A percentile compares a stretch with the other conserved stretches of the same genome.
These are phyloP conservation scores for Silurus lanzhouensis DNA, from an alignment of 2,797 vertebrate genomes.

Conservation along the genomic window DNA sequence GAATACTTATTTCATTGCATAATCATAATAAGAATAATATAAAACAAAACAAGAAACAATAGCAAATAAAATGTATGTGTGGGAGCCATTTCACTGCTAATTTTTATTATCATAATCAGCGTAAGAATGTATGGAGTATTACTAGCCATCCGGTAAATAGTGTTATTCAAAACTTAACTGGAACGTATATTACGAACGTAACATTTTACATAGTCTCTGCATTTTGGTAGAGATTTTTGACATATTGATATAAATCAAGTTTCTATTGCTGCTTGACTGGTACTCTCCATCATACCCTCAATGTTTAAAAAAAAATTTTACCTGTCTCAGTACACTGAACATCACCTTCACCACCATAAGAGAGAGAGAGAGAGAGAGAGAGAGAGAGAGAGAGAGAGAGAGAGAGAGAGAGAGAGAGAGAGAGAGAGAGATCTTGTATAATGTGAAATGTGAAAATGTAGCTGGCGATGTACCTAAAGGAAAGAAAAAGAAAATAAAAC, in stretches of 20 bases:
- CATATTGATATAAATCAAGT: neutral
- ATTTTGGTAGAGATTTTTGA: neutral
- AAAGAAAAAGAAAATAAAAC: neutral
- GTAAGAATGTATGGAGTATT: neutral
- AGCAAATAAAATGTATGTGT: neutral
- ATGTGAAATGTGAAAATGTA: conserved; percentile 8
- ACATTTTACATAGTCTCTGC: neutral
- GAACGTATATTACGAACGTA: neutral
- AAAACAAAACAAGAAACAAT: neutral
- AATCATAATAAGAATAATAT: neutral
- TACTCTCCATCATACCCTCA: neutral
- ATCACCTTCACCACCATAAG: too few relatives aligned
- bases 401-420: conserved; percentile 3
- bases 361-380: too few relatives aligned
- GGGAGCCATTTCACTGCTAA: neutral
- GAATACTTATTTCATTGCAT: too few relatives aligned
- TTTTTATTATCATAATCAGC: neutral
- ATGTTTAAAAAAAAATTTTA: neutral
- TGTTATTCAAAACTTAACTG: neutral
- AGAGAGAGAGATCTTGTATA: neutral
- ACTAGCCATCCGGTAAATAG: neutral
- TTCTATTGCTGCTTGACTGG: neutral
- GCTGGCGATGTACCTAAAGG: neutral
- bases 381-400: neutral
- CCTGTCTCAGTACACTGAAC: neutral